These are phyloP conservation scores for Zoanthus gigantus DNA, from an alignment of 92 coral and sea anemone genomes.

Conservation along the genomic window DNA sequence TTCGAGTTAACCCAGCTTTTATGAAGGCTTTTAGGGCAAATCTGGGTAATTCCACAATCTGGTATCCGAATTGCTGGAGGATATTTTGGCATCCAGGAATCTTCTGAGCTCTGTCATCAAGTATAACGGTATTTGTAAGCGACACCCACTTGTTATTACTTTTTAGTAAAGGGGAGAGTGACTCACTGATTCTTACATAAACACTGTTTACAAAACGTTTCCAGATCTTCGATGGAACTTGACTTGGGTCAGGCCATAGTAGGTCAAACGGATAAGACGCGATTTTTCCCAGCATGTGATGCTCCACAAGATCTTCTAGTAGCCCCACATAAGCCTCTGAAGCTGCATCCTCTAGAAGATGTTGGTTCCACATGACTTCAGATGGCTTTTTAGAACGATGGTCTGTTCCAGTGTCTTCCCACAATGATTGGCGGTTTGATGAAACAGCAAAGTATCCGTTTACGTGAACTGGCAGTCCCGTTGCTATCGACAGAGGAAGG, in stretches of 20 bases:
- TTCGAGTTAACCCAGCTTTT: constrained; percentile 63
- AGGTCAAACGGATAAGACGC: constrained; percentile 66
- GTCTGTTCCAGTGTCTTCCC: constrained; percentile 89
- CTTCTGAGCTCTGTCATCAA: constrained; percentile 74
- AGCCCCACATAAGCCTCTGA: constrained; percentile 86
- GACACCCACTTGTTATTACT: constrained; percentile 82
- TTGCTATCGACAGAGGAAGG: constrained; percentile 86
- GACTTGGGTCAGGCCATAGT: constrained; percentile 88
- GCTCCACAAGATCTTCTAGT: constrained; percentile 74
- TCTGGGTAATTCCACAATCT: constrained; percentile 79
- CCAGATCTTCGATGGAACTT: constrained; percentile 85
- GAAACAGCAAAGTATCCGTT: constrained; percentile 94
- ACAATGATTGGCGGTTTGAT: constrained; percentile 87
- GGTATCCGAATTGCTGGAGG: constrained; percentile 76
- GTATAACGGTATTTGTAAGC: constrained; percentile 71
- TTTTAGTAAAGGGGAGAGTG: constrained; percentile 70
- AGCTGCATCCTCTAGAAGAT: constrained; percentile 91
- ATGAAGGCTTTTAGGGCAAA: constrained; percentile 66
- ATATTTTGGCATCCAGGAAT: constrained; percentile 70
- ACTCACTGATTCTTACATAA: constrained; percentile 68
- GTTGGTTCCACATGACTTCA: constrained; percentile 95
- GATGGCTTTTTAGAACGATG: constrained; percentile 71
- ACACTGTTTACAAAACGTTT: constrained; percentile 76
- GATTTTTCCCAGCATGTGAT: constrained; percentile 69
- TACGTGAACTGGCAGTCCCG: constrained; percentile 94